Evolutionary conservation across 1,140 invertebrate species (phyloP), one percentile per base, ranked within the genome.

Genomic region (Anastrepha ludens): DNA sequence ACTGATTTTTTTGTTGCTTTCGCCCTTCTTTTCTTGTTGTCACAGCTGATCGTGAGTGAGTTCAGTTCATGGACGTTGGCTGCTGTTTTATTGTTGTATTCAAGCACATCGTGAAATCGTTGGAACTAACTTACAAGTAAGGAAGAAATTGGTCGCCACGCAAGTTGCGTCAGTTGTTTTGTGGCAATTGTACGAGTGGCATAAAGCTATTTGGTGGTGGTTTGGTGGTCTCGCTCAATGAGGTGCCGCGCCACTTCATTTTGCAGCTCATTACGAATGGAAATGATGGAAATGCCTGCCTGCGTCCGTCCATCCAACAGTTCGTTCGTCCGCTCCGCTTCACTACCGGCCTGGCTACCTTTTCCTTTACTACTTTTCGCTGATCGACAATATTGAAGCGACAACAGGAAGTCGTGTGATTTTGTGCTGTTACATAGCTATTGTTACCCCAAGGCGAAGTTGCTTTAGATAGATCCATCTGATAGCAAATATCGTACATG

Each of bases 181-280:
- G 74, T 55, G 44, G 3, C 29, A 47, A 44, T 62, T 60, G 85
- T 39, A 60, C 39, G 58, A 62, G 29, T n/a, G 59, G 29, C 58
- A 50, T 60, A 55, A 8, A 44, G 58, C 15, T 44, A 39, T 86
- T 64, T 60, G 60, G 20, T 64, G 85, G 20, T 55, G 47, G 7
- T 41, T 58, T 85, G 50, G 58, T 78, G 39, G 70, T 39, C n/a
- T 1, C 15, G 85, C 50, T 60, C 50, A 86, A 65, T 44, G 85
- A 86, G 41, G 59, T 62, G 58, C 58, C 62, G 39, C 58, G 11
- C 20, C 58, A 60, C 85, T 60, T 86, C 58, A 65, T 86, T 65
- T 60, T 86, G 44, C 58, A 44, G 85, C 85, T 86, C 85, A 86
- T 86, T 86, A 86, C 58, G 85, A 65, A 86, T 86, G 85, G 85